Conservation (phyloP, 1,140 invertebrate species). For the Drosophila nikananu region DNA sequence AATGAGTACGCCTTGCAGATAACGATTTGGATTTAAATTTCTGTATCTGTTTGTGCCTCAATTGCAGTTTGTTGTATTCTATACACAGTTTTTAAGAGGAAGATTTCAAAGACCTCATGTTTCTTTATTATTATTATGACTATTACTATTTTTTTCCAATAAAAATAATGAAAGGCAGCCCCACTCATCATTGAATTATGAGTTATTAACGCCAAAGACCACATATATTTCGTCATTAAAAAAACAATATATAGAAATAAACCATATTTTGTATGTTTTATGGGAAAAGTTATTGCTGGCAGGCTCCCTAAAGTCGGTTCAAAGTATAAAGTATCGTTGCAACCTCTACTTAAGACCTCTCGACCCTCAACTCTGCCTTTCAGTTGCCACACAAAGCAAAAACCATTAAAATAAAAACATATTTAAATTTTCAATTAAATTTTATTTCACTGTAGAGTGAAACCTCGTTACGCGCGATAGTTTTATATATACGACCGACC, state of each 20-base stretch:
- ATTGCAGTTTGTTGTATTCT: background rate
- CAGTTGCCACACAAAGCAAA: background rate
- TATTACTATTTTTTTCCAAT: too few relatives aligned
- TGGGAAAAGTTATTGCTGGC: background rate
- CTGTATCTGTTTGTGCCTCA: background rate
- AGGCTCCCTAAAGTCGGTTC: background rate
- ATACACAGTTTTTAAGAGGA: too few relatives aligned
- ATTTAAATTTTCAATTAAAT: background rate
- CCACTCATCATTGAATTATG: background rate
- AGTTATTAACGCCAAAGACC: background rate
- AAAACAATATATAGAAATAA: background rate
- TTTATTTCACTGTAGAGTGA: conserved; percentile 32
- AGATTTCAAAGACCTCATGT: background rate
- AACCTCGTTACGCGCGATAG: conserved; percentile 71
- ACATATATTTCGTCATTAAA: background rate
- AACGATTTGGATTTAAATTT: background rate
- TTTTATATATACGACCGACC: conserved; percentile 56
- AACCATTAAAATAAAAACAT: conserved; percentile 4
- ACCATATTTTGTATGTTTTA: background rate
- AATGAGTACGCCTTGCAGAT: background rate
- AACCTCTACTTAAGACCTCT: background rate
- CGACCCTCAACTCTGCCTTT: background rate
- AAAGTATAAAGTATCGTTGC: background rate
- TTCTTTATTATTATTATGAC: background rate
- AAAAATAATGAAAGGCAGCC: too few relatives aligned